These are phyloP conservation scores for Folsomia manolachei DNA, from an alignment of 2,888 invertebrate genomes.

Conservation along the genomic window DNA sequence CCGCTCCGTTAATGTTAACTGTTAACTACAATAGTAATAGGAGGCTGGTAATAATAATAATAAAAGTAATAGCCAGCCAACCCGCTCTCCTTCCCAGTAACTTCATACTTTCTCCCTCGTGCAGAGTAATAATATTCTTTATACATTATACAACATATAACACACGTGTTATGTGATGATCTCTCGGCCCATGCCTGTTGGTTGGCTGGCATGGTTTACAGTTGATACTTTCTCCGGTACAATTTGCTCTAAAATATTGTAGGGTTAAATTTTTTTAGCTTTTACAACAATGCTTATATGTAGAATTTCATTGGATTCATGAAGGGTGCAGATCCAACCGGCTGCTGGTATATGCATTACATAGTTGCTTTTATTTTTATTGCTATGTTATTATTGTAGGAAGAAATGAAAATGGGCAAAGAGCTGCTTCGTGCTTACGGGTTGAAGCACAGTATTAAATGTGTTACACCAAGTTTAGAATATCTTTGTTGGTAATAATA, in stretches of 20 bases:
- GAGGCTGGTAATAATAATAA: conserved; percentile 5
- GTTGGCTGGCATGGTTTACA: too few relatives aligned
- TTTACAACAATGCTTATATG: too few relatives aligned
- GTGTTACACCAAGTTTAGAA: background rate
- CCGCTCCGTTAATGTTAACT: conserved; percentile 1
- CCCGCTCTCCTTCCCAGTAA: conserved; percentile 9
- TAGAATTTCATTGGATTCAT: too few relatives aligned
- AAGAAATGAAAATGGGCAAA: background rate
- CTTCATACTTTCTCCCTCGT: background rate
- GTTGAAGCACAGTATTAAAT: background rate
- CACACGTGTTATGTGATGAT: background rate
- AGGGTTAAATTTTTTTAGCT: background rate
- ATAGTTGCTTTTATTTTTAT: background rate
- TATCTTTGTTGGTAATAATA: background rate
- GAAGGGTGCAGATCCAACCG: too few relatives aligned
- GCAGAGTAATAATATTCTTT: background rate
- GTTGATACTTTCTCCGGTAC: background rate
- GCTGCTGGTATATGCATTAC: too few relatives aligned
- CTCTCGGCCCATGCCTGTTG: too few relatives aligned
- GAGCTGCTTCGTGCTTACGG: background rate
- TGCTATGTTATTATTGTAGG: background rate
- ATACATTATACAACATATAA: background rate
- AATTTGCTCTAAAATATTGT: background rate
- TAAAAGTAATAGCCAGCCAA: conserved; percentile 1
- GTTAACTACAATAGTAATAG: background rate